These are phyloP conservation scores for Ianthella basta DNA, from an alignment of 37 sponge, comb jelly and placozoan species.

Conservation along the genomic window DNA sequence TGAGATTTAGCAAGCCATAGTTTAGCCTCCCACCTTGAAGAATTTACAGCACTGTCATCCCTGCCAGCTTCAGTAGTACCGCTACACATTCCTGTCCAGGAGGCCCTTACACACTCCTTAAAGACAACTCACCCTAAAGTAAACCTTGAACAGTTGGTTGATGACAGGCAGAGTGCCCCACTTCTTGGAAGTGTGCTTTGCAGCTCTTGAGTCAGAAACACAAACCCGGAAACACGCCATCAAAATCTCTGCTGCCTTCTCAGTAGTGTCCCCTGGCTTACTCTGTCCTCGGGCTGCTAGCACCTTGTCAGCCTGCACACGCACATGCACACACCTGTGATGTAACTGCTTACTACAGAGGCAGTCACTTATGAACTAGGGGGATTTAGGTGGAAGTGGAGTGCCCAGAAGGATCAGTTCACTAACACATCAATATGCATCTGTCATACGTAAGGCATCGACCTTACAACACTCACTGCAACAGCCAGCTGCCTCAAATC, in stretches of 20 bases:
- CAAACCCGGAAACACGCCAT: conserved; percentile 93
- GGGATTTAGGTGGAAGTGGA: neutral
- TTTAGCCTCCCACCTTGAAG: too few relatives aligned
- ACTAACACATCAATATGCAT: too few relatives aligned
- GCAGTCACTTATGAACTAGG: neutral
- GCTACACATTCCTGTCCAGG: too few relatives aligned
- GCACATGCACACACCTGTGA: neutral
- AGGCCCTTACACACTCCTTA: too few relatives aligned
- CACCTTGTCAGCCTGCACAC: conserved; percentile 61
- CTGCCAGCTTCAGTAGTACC: too few relatives aligned
- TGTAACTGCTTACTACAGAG: neutral
- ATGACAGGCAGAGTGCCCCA: conserved; percentile 87
- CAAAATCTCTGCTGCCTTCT: conserved; percentile 89
- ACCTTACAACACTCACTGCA: neutral
- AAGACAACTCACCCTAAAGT: conserved; percentile 75
- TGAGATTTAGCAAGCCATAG: too few relatives aligned
- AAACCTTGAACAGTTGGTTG: conserved; percentile 95
- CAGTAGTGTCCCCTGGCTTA: conserved; percentile 74
- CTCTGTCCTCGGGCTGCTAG: conserved; percentile 23
- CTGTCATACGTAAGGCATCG: too few relatives aligned
- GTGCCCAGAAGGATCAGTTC: too few relatives aligned
- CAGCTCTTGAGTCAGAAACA: conserved; percentile 80
- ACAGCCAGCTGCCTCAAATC: conserved; percentile 73
- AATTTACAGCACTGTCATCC: too few relatives aligned
- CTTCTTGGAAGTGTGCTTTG: conserved; percentile 72